Evolutionary conservation across 2,797 vertebrate species (phyloP), one percentile per base, ranked within the genome.

Genomic region (Borostomias antarcticus): DNA sequence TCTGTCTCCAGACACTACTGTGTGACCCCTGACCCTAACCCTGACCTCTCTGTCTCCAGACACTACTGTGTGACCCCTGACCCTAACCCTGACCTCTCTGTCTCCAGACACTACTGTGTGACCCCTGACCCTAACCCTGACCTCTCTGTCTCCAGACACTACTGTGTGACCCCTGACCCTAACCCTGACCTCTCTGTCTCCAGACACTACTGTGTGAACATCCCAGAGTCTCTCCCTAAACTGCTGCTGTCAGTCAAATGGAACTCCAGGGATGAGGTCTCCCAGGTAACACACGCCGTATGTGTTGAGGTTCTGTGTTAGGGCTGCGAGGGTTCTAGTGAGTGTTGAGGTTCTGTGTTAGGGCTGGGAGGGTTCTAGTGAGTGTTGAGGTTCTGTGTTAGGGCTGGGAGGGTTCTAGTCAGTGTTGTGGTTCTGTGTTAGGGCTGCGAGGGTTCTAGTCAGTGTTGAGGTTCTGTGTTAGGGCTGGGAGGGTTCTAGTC

Each of bases 141-240:
- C n/a, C n/a, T n/a, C n/a, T n/a, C n/a, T n/a, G n/a, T n/a, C n/a
- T n/a, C n/a, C n/a, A n/a, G n/a, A n/a, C n/a, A n/a, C n/a, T n/a
- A 23, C 21, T 25, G 15, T 25, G 1, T 26, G 1, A 23, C 13
- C 19, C 5, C 11, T 58, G 68, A 19, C 0, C 13, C 4, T 43
- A 2, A 43, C 25, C 47, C 25, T 21, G 4, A 5, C 8, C 25
- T 30, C 17, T 45, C 26, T 37, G n/a, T 21, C 60, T 25, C 29
- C 66, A 89, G 88, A 35, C 88, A 89, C 57, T 88, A 86, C 81
- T 88, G 86, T 52, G 76, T 86, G 26, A 89, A 88, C 69, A 82
- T 89, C 19, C 84, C 88, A 0, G 88, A 89, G 68, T 81, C 81
- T 13, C 85, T 89, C 19, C 85, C 88, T 19, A 89, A 89, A 45